Conservation (phyloP, 2,888 invertebrate species). For the Cryptocheilus praepositus region DNA sequence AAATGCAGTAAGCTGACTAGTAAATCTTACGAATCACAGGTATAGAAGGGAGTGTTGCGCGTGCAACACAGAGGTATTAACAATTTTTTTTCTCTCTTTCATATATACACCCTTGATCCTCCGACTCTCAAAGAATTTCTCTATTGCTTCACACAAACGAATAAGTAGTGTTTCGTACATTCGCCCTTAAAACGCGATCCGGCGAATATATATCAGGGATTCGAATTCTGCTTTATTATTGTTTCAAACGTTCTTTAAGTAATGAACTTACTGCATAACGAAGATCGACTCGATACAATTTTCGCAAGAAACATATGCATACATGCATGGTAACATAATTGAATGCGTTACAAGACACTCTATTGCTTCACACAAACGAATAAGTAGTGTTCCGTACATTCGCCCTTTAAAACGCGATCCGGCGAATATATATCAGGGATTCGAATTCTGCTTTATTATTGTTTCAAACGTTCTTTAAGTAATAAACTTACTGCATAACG, state of each 20-base stretch:
- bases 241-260: background rate
- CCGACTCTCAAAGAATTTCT: background rate
- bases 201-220: too few relatives aligned
- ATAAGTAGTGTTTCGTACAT: too few relatives aligned
- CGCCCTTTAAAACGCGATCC: too few relatives aligned
- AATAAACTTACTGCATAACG: background rate
- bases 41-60: constrained; percentile 49
- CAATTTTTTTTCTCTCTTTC: constrained; percentile 30
- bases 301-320: too few relatives aligned
- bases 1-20: constrained; percentile 65
- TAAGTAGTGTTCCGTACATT: too few relatives aligned
- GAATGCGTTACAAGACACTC: too few relatives aligned
- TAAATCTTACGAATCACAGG: constrained; percentile 64
- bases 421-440: too few relatives aligned
- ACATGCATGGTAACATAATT: too few relatives aligned
- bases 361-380: too few relatives aligned
- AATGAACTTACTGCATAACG: background rate
- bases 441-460: background rate
- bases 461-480: background rate
- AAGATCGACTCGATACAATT: too few relatives aligned
- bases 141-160: too few relatives aligned
- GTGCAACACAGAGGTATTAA: constrained; percentile 52
- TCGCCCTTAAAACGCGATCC: too few relatives aligned
- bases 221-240: background rate
- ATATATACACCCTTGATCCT: constrained; percentile 33